Conservation (phyloP, 2,113 vertebrate species). For the Sterna hirundo region DNA sequence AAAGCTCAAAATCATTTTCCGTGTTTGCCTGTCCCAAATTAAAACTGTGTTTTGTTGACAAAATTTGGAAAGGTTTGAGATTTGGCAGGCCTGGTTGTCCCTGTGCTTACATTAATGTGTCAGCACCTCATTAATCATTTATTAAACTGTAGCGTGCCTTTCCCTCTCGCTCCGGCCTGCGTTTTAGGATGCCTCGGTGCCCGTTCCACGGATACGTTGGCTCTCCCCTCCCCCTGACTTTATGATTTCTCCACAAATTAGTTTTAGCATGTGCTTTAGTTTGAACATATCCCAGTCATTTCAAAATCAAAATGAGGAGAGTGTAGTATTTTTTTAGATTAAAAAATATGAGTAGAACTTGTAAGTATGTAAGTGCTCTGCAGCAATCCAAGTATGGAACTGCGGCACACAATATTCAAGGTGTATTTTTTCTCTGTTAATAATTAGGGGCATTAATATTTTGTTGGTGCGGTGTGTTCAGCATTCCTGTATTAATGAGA, state of each 20-base stretch:
- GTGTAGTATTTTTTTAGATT: conserved; percentile 57
- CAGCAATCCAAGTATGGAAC: not conserved
- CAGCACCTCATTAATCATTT: conserved; percentile 75
- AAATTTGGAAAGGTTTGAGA: conserved; percentile 68
- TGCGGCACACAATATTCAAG: not conserved
- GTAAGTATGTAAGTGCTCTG: conserved; percentile 24
- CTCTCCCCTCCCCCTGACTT: conserved; percentile 40
- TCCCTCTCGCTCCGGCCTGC: conserved; percentile 28
- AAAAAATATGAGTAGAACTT: conserved; percentile 25
- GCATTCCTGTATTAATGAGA: conserved; percentile 13
- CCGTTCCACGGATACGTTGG: conserved; percentile 23
- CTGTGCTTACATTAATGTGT: conserved; percentile 72
- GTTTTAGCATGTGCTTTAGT: conserved; percentile 56
- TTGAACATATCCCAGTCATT: conserved; percentile 43
- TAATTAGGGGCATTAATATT: conserved; percentile 46
- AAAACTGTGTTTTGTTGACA: conserved; percentile 77
- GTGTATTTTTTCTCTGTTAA: not conserved
- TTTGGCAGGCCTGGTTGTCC: conserved; percentile 69
- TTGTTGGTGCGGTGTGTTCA: not conserved
- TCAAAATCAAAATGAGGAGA: conserved; percentile 47
- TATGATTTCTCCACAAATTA: conserved; percentile 66
- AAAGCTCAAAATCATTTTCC: conserved; percentile 64
- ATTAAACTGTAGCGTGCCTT: conserved; percentile 55
- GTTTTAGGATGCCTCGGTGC: conserved; percentile 61
- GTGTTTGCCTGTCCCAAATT: conserved; percentile 70